Evolutionary conservation across 1,140 invertebrate species (phyloP), one percentile per base, ranked within the genome.

Genomic region (Pachypsylla venusta): DNA sequence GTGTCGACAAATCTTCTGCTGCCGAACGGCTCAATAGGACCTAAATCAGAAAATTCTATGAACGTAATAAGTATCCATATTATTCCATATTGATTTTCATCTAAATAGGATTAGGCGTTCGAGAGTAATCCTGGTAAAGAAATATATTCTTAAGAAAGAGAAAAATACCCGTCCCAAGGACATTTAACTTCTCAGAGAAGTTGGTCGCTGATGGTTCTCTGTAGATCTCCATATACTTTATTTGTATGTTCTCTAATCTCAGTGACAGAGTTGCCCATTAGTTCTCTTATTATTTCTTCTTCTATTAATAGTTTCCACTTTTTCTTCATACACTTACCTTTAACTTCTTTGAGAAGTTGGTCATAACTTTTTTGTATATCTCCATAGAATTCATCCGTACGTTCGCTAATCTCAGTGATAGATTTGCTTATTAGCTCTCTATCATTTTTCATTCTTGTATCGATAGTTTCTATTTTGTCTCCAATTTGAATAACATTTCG

Each of bases 351-450:
- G 12, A 59, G 57, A 20, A 68, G 40, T 35, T 64, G 39, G 2
- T 64, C 62, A 58, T 64, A 65, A 28, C 61, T 63, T 63, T 79
- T 77, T 22, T 71, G 73, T 14, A 80, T 61, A 26, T 65, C 63
- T 1, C 24, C 59, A 4, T 64, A 61, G 27, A 64, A 54, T 16
- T 40, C 54, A 7, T 64, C 61, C 12, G 60, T 61, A 7, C 56
- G 7, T 22, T 58, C 61, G 7, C 53, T 58, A 1, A 58, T 25
- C 7, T 66, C 61, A 13, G 28, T 54, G 16, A 63, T 39, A 1
- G 63, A 19, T 26, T 64, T 62, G 16, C 53, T 28, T 7, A 63
- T 25, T 2, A 55, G 48, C 19, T 55, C 60, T 40, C 62, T 60
- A 12, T 59, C 56, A 2, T 59, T 35, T n/a, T 42, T 60, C 4